Base-by-base conservation (phyloP, 1,140 invertebrate species). In the Drosophila santomea region DNA sequence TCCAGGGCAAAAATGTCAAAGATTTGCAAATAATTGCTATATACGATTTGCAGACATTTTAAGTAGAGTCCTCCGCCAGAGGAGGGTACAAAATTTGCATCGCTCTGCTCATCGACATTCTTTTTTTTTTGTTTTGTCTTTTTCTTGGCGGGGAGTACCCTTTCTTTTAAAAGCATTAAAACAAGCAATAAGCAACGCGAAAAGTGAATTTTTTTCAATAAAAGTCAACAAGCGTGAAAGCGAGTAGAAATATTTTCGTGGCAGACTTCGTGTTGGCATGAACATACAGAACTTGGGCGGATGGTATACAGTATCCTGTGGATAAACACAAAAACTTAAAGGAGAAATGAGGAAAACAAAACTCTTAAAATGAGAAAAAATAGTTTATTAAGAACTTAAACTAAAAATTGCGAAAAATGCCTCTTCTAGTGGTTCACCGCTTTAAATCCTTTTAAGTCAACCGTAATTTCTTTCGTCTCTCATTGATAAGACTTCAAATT, bases 131-230 rank as follows among this genome's bases (percentile, higher is more conserved):
- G 20, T 10, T 15, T 17, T 20, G 20, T 15, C 7, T 41, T 15
- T 1, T 12, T 7, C 48, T 35, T 11, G 48, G n/a, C 48, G 32
- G n/a, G 8, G 7, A 36, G n/a, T 66, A 73, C 15, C 25, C 43
- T 43, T 58, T 15, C n/a, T 48, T 35, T 14, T 11, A 36, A 36
- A 41, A 48, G 25, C 23, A 25, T 44, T 36, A 57, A 51, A 60
- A 52, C 23, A 55, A 51, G 64, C 28, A 43, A 50, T 39, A 39
- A 20, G 41, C 20, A 39, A 45, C 62, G 32, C 54, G 20, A 72
- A 74, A 74, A 82, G 80, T 80, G 71, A 41, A 62, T 74, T 54
- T 64, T 80, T 77, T 80, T 32, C 73, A 84, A 84, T 80, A 84
- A 88, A 77, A 75, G 71, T 75, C 82, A 86, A 88, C 79, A 88